Base-by-base conservation (phyloP, 2,113 vertebrate genomes). In the Prunella himalayana region DNA sequence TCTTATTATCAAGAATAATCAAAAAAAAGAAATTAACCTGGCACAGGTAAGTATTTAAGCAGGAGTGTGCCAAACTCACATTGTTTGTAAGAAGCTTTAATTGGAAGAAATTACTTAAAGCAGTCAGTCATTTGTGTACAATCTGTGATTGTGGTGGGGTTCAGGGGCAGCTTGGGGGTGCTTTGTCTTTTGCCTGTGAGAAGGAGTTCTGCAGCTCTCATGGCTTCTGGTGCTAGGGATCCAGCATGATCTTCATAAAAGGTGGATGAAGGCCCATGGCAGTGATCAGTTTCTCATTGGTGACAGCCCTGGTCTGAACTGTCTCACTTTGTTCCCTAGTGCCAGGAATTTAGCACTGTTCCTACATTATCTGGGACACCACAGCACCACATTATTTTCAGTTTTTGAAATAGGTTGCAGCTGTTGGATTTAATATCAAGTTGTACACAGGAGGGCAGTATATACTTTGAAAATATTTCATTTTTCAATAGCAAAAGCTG, bases 371-470 rank as follows among this genome's bases (percentile, higher is more conserved):
- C 15, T 71, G 49, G 21, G 44, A 28, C 13, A 28, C 11, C 19
- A 13, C 35, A 64, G 31, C 21, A 22, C 16, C 12, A 6, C 3
- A 0, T 54, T 68, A 54, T 11, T 90, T 27, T 41, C 10, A 23
- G 0, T 47, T 79, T 87, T 79, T 60, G 13, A 51, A 83, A 17
- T 18, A 39, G 28, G 6, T 82, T 61, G 37, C 33, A 79, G 6
- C 41, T 79, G 10, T 28, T 87, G 21, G 21, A 7, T 27, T 78
- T 65, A 95, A 85, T 97, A 73, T 45, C 2, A 20, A 16, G 13
- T 2, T 41, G 78, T 84, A 91, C 98, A 65, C 97, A 60, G 13
- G 98, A 96, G 97, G 97, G 96, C 97, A 98, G 97, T 88, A 88
- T 83, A 41, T 50, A 42, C 69, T 87, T 91, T 9, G 80, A 41